A percentile compares a stretch with the other conserved stretches of the same genome.
Conservation (phyloP, 2,797 vertebrate genomes). For the Poeciliopsis presidionis region DNA sequence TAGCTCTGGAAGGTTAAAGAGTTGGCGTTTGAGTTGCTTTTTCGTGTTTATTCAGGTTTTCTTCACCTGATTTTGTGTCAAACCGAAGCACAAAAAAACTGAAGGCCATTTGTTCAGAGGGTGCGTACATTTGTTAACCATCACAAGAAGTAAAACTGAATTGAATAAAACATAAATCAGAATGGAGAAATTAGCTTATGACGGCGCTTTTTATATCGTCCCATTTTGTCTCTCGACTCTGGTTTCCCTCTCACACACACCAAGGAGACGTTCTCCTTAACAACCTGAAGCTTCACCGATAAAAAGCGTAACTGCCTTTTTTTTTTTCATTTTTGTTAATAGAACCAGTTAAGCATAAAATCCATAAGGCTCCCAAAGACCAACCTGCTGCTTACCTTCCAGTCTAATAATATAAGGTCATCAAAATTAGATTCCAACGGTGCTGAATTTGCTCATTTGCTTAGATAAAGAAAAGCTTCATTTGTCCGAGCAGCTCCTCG, state of each 20-base stretch:
- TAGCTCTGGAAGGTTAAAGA: background rate
- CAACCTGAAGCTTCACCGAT: background rate
- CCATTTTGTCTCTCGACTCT: background rate
- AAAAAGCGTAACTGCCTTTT: background rate
- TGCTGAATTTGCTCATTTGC: background rate
- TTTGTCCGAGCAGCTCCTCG: conserved; percentile 45
- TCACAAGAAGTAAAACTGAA: background rate
- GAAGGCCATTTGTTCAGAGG: background rate
- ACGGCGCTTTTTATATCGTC: background rate
- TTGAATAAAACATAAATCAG: no score
- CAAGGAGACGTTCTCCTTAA: background rate
- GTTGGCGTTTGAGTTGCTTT: background rate
- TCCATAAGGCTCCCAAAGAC: background rate
- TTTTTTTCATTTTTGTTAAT: background rate
- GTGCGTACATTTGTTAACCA: background rate
- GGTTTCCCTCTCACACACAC: background rate
- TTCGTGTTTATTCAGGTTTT: background rate
- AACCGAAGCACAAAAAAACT: background rate
- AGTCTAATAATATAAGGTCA: background rate
- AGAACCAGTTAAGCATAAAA: background rate
- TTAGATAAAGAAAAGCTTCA: conserved; percentile 31
- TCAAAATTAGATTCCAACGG: background rate
- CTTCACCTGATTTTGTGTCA: background rate
- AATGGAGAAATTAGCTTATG: no score
- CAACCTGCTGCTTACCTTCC: background rate